Evolutionary conservation across 2,888 invertebrate species (phyloP).

Genomic region (Hipparchia semele): DNA sequence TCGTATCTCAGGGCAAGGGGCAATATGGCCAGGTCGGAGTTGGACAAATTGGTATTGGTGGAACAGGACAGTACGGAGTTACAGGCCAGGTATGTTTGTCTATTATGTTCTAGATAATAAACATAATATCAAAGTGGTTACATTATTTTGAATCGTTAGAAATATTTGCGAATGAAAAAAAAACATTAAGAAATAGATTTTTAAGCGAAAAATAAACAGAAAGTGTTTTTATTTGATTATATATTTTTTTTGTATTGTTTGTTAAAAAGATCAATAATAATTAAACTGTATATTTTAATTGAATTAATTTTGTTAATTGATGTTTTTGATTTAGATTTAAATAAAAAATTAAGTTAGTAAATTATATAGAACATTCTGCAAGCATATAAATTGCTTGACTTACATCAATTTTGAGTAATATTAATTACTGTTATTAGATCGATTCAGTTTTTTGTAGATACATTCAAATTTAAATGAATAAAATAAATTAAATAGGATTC

Average conservation of each 20-base stretch:
- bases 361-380: background rate
- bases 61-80: constrained; percentile 34
- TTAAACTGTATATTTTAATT: background rate
- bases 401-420: background rate
- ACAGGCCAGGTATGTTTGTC: constrained; percentile 28
- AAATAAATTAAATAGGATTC: background rate
- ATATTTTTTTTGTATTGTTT: too few species aligned
- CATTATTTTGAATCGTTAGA: too few species aligned
- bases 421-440: background rate
- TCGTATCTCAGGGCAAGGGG: constrained; percentile 21
- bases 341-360: background rate
- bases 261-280: too few species aligned
- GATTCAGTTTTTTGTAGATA: background rate
- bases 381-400: background rate
- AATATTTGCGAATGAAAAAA: too few species aligned
- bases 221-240: too few species aligned
- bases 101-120: background rate
- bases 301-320: background rate
- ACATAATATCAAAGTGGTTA: background rate
- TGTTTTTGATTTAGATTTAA: constrained; percentile 1
- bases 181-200: too few species aligned
- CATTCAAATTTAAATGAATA: background rate
- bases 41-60: constrained; percentile 38
- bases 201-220: too few species aligned
- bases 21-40: constrained; percentile 32